Percentiles rank a stretch among this genome's conserved stretches.
Conservation (phyloP, 2,797 vertebrate species). For the Sarcophilus harrisii region DNA sequence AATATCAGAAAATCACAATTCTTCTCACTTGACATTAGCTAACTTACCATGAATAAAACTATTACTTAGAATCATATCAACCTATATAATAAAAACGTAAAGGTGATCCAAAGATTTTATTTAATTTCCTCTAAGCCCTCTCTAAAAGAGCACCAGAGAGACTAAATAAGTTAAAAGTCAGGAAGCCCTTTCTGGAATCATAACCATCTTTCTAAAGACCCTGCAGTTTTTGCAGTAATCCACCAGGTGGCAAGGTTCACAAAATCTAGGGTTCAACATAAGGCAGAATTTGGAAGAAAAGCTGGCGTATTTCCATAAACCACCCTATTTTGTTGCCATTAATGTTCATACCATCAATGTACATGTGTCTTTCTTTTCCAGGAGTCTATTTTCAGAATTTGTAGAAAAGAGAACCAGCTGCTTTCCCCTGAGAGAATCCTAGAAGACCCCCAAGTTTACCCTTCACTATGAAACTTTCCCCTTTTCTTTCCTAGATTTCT, state of each 20-base stretch:
- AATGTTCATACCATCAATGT: slow-evolving; percentile 15
- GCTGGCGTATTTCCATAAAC: not conserved
- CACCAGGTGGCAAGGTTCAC: slow-evolving; percentile 69
- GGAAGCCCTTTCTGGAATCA: not conserved
- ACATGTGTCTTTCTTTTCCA: slow-evolving; percentile 5
- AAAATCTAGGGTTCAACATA: not conserved
- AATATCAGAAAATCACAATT: not conserved
- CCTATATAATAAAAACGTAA: not conserved
- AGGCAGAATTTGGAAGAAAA: slow-evolving; percentile 31
- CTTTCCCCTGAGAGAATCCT: not conserved
- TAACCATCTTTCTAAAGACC: not conserved
- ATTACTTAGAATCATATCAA: not conserved
- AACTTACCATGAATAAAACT: not conserved
- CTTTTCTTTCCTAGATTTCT: slow-evolving; percentile 27
- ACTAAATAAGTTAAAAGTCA: not conserved
- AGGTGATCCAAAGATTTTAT: not conserved
- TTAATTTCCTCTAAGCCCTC: not conserved
- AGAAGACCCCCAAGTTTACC: not conserved
- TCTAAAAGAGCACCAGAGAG: not conserved
- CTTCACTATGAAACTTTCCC: not conserved
- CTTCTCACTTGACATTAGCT: not conserved
- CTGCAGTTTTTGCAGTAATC: slow-evolving; percentile 31
- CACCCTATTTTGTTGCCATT: slow-evolving; percentile 22
- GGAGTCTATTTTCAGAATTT: not conserved
- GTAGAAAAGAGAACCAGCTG: not conserved